Evolutionary conservation across 1,140 invertebrate species (phyloP), one percentile per base, ranked within the genome.

Genomic region (Trachelipus rathkii): DNA sequence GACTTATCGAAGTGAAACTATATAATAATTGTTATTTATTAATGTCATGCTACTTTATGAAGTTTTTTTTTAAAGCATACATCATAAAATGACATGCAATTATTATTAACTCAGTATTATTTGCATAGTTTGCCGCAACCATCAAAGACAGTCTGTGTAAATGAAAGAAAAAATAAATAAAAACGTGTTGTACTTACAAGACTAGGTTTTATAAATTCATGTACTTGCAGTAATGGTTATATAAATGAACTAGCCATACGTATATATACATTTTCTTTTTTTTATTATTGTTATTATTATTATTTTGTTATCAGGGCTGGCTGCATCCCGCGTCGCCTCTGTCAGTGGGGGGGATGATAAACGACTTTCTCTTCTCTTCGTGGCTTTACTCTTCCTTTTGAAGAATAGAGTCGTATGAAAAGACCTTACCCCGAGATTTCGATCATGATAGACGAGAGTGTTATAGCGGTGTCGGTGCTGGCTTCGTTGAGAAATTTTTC

Each of bases 401-500:
- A 60, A 60, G 8, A 60, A 60, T 60, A n/a, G 50, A 60, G 50
- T 60, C 50, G 11, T 60, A 60, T 60, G 50, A 60, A 60, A 10
- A 60, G 50, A 60, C 50, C 50, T 60, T 60, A 60, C 50, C 50
- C 50, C 50, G 50, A 60, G 50, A 60, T 60, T 60, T 60, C 50
- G 50, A 60, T 60, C 50, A 60, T 60, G 50, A 60, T 60, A 60
- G 50, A 60, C 50, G 50, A 60, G 50, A 19, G n/a, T 60, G 50
- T 60, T 60, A 60, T n/a, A 60, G 50, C 50, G 50, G 50, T 60
- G 50, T 60, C n/a, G 50, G 33, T 60, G 50, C 11, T 60, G n/a
- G 50, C 50, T 60, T 33, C n/a, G n/a, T 60, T 60, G 50, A 60
- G 50, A 60, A 60, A 60, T 60, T 60, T 60, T 60, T 60, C 50